Evolutionary conservation across 2,113 vertebrate species (phyloP), one percentile per base, ranked within the genome.

Genomic region (human): DNA sequence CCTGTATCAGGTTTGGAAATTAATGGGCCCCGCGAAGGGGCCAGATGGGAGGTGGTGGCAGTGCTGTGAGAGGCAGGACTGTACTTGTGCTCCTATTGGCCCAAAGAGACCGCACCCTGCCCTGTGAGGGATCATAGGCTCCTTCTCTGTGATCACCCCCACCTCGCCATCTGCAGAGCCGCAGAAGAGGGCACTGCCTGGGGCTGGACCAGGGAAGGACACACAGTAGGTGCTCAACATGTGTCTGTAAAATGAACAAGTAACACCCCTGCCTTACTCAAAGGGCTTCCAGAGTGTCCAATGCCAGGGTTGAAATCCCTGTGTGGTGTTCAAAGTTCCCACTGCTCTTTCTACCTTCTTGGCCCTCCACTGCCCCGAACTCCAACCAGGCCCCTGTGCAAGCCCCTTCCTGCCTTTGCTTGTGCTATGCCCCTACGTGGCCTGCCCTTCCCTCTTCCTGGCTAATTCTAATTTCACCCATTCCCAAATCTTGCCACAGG

Each of bases 71-170:
- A 98, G 97, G 89, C 85, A 96, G 96, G 96, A 93, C 97, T 89
- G 85, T 90, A 97, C 95, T 98, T 98, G 96, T 23, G 68, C 96
- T 97, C 73, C 83, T 83, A 97, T 96, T 97, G 97, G 98, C 97
- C 96, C 94, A 96, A 98, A 97, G 93, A 97, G 86, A 95, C 93
- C 96, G 97, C 92, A 90, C 94, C 38, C 59, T 93, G 87, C 85
- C 90, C 75, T n/a, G 11, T 8, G 64, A 38, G 25, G 79, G 40
- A n/a, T 30, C 30, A 13, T 35, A 93, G n/a, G 16, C 57, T 68
- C 30, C n/a, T 78, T 43, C 40, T 22, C 12, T 78, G 22, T 13
- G 30, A 66, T 66, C 48, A 81, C 25, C 5, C 5, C 48, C 9
- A 43, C 17, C 20, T 55, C 25, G 48, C 38, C 30, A 79, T 45